Evolutionary conservation across 1,140 invertebrate species (phyloP).

Genomic region (Penaeus vannamei): DNA sequence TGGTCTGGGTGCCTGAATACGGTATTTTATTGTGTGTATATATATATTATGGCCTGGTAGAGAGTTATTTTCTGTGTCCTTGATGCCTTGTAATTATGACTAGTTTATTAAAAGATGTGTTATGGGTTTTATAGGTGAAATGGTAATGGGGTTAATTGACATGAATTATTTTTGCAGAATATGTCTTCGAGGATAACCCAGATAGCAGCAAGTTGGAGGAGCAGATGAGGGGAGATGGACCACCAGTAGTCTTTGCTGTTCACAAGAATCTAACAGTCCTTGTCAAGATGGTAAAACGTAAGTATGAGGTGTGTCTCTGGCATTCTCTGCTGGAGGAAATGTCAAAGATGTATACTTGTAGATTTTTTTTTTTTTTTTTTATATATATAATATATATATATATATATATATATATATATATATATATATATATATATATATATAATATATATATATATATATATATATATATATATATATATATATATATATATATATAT

Average conservation of each 20-base stretch:
- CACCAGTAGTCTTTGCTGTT: conserved; percentile 81
- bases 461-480: no score
- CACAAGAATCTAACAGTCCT: conserved; percentile 84
- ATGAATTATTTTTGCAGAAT: conserved; percentile 42
- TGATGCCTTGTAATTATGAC: no score
- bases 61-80: no score
- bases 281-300: conserved; percentile 84
- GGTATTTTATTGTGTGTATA: no score
- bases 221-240: conserved; percentile 67
- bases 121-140: not conserved
- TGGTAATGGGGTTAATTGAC: not conserved
- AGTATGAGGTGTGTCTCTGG: conserved; percentile 72
- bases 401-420: no score
- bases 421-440: no score
- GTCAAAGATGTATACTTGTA: not conserved
- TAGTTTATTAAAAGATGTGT: not conserved
- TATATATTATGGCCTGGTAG: no score
- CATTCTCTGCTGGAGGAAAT: no score
- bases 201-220: conserved; percentile 61
- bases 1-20: no score
- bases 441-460: no score
- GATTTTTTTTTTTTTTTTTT: conserved; percentile 21
- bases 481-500: no score
- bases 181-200: conserved; percentile 61
- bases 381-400: no score